A percentile compares a stretch with the other conserved stretches of the same genome.
These are phyloP conservation scores for Panurus biarmicus DNA, from an alignment of 2,113 vertebrate species.

Conservation along the genomic window DNA sequence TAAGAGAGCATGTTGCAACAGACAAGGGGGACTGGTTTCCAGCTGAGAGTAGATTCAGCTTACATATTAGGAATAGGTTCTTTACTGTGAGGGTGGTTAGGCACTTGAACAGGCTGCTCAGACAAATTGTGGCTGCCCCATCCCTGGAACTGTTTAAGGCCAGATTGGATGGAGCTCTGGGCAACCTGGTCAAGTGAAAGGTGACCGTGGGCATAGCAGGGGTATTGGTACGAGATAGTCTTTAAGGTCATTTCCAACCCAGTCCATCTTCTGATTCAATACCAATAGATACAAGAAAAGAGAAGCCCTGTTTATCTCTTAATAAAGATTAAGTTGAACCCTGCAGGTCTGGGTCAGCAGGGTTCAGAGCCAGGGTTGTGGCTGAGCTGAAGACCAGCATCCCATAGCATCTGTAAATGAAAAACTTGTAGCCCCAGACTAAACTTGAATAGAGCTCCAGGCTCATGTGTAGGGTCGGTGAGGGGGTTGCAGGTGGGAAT, in stretches of 20 bases:
- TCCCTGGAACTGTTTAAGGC: background rate
- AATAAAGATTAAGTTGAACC: background rate
- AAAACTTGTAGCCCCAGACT: fast-evolving
- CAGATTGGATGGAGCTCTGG: background rate
- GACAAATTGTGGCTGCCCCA: background rate
- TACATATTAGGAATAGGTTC: background rate
- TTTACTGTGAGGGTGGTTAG: background rate
- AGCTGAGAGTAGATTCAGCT: background rate
- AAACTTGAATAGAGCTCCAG: background rate
- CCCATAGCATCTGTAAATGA: background rate
- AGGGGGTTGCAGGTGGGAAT: background rate
- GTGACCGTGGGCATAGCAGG: background rate
- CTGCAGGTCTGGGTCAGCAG: background rate
- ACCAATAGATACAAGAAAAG: background rate
- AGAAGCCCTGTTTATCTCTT: background rate
- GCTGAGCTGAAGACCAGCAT: background rate
- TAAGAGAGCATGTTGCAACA: background rate
- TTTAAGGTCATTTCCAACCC: background rate
- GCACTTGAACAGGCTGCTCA: background rate
- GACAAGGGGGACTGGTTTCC: background rate
- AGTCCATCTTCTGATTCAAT: background rate
- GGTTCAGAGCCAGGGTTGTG: fast-evolving
- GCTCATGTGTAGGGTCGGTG: fast-evolving
- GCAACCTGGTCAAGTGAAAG: background rate
- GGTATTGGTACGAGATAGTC: background rate